Evolutionary conservation across 2,797 vertebrate genomes (phyloP), one percentile per base, ranked within the genome.

Genomic region (Pseudomugil tenellus): DNA sequence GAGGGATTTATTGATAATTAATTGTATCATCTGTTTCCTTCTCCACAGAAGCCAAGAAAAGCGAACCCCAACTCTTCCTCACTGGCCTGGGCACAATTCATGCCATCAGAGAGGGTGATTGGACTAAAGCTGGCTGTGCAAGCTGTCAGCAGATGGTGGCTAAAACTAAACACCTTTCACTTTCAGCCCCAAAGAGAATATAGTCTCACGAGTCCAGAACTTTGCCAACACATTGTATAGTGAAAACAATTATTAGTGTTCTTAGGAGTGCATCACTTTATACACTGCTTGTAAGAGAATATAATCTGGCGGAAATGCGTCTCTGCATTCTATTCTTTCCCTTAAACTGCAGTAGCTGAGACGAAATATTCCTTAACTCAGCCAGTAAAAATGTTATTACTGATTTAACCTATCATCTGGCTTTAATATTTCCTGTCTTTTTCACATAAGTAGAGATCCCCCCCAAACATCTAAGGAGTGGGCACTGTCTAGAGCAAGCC

Each of bases 11-110:
- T 95, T 91, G 94, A 95, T 95, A 94, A 95, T 95, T 95, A 92
- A 95, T 94, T 90, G 92, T 90, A 93, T 95, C 94, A 94, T 95
- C 94, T 95, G 94, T 91, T 93, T 94, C 89, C 89, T 91, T 91
- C 91, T 87, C 85, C 76, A 26, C 70, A 80, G 84, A 81, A 84
- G 93, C 94, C 94, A 95, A 93, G 88, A 92, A 92, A 93, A 92
- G 83, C 80, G 76, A 91, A 93, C 89, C 86, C 81, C 87, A 85
- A 91, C 91, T 92, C 88, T 84, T 93, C 86, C 91, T 91, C 91
- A 91, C 91, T 89, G 83, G 89, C 88, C 88, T 77, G 83, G 86
- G 86, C 88, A 86, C 80, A 91, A 83, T 91, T 87, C 80, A 71
- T 86, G 77, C 77, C 87, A 83, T 86, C 81, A 88, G 89, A 89